These are phyloP conservation scores for Chamaetylas fuelleborni DNA, from an alignment of 2,113 vertebrate species.

Conservation along the genomic window DNA sequence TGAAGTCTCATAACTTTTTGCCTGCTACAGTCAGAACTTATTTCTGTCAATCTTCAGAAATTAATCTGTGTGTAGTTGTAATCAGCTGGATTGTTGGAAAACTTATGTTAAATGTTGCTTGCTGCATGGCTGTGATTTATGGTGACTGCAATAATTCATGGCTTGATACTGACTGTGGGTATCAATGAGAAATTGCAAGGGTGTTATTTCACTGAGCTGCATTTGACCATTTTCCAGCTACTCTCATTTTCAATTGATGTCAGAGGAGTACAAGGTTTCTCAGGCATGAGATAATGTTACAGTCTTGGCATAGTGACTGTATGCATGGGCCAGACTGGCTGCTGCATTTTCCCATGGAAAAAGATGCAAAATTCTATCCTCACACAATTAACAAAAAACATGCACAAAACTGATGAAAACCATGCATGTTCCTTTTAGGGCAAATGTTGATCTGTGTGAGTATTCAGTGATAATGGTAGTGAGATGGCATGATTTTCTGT, in stretches of 20 bases:
- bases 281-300: not conserved
- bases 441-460: not conserved
- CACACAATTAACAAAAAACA: not conserved
- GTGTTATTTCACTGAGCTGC: not conserved
- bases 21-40: not conserved
- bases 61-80: not conserved
- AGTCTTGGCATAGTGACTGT: not conserved
- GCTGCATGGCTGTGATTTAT: constrained; percentile 10
- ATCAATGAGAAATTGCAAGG: not conserved
- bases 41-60: constrained; percentile 3
- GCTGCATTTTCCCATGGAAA: not conserved
- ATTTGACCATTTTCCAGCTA: constrained; percentile 25
- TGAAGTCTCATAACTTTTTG: not conserved
- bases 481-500: not conserved
- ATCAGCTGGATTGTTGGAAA: constrained; percentile 12
- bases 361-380: not conserved
- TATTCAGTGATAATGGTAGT: not conserved
- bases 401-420: not conserved
- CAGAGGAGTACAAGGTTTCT: not conserved
- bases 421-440: not conserved
- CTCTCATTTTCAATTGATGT: not conserved
- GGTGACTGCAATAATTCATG: not conserved
- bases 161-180: not conserved
- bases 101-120: not conserved
- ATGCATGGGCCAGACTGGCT: not conserved